Evolutionary conservation across 1,140 invertebrate genomes (phyloP), one percentile per base, ranked within the genome.

Genomic region (Pentalonia nigronervosa): DNA sequence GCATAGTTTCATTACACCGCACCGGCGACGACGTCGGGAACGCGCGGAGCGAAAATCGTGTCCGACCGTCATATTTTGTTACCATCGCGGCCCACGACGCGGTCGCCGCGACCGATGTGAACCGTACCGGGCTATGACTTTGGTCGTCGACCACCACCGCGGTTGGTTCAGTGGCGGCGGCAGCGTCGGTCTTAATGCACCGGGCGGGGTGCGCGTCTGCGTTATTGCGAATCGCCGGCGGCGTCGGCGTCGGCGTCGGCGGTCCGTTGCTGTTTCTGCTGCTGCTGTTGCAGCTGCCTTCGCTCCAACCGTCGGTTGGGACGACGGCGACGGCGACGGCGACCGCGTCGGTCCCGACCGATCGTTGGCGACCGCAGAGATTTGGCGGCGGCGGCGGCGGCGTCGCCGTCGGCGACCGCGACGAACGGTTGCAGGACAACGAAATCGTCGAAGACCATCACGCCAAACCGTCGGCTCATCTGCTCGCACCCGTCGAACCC

Each of bases 361-460:
- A 76, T 76, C 86, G 47, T 17, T 88, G 86, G 86, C 86, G 47
- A 34, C 86, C 45, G n/a, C 86, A 36, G 21, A 89, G 48, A 17
- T 89, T 11, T 30, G 30, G 45, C n/a, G 45, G 45, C n/a, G 45
- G 45, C n/a, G 45, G 45, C 30, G n/a, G 48, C 23, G 7, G 23
- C 50, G 7, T 20, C 34, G 50, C 23, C 50, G 7, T 20, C 50
- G 50, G 3, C 34, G 50, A 56, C 11, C 48, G 9, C 88, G 50
- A 56, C 50, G 88, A 89, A 14, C 88, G 50, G 34, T 36, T 41
- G 88, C n/a, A 34, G 34, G 48, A 89, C 88, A 89, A 89, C 88
- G 88, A 89, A 50, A 89, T 89, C 34, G 88, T 56, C n/a, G 88
- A 89, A n/a, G 88, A 89, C 8, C 47, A 36, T 86, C 84, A 14